Base-by-base conservation (phyloP, 2,888 invertebrate species). In the Diaperis boleti region DNA sequence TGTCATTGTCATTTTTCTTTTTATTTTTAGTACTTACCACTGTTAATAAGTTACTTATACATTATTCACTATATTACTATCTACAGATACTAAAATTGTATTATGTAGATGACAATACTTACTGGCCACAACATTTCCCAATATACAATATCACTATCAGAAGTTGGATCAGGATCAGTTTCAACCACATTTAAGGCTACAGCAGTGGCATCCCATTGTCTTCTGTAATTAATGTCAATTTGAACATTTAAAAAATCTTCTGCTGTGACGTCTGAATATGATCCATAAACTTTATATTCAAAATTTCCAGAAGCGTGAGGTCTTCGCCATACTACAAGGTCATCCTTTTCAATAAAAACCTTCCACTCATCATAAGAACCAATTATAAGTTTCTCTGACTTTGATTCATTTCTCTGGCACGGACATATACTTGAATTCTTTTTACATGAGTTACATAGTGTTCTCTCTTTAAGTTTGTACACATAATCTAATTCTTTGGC, bases 61-160 rank as follows among this genome's bases (percentile, higher is more conserved):
- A n/a, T n/a, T n/a, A n/a, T n/a, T n/a, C n/a, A n/a, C n/a, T n/a
- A n/a, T n/a, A n/a, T n/a, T n/a, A n/a, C n/a, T n/a, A n/a, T n/a
- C n/a, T n/a, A n/a, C n/a, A n/a, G n/a, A n/a, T n/a, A n/a, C n/a
- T n/a, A n/a, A n/a, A n/a, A n/a, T n/a, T n/a, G n/a, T n/a, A n/a
- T n/a, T n/a, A n/a, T n/a, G n/a, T n/a, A n/a, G n/a, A n/a, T 33
- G 13, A 10, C 2, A 35, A 59, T 55, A 83, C 87, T 83, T 79
- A 92, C 92, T 68, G 95, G 95, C 93, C 94, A 95, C 59, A 89
- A 82, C 83, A 94, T 92, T 82, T 94, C 94, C 95, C 95, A 95
- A 73, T 95, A 94, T 59, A 95, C 82, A 31, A 95, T 83, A 64
- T 92, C 89, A 72, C 91, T 90, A 68, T 89, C 87, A 0, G 82